Percentiles rank a stretch among this genome's conserved stretches.
phyloP scores from a whole-genome alignment of 2,888 invertebrate species.

The Philonicus albiceps region DNA sequence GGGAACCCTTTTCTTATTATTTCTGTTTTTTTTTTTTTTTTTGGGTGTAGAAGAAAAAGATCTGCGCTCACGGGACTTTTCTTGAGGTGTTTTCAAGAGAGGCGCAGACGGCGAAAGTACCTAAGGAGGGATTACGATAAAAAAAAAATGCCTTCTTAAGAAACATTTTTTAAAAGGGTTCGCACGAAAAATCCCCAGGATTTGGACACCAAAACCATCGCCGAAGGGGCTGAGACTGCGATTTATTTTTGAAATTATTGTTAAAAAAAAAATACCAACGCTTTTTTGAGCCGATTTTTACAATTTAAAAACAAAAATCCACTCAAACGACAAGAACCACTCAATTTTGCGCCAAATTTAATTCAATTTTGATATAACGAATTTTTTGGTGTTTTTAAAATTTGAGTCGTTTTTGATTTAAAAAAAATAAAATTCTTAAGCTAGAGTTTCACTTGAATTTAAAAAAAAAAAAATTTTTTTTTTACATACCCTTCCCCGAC shows the following conservation, averaged over 20 bases:
- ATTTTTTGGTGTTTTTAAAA: too few species aligned
- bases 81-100: neutral
- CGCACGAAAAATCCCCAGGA: neutral
- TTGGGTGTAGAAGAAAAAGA: neutral
- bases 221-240: neutral
- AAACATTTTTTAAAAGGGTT: neutral
- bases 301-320: too few species aligned
- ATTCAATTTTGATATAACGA: too few species aligned
- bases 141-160: neutral
- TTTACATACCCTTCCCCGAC: too few species aligned
- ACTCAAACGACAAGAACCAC: too few species aligned
- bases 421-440: neutral
- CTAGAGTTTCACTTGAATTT: neutral
- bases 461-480: neutral
- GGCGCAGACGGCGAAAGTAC: neutral
- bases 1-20: neutral
- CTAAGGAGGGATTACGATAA: neutral
- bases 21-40: neutral
- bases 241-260: neutral
- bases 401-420: neutral
- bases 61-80: neutral
- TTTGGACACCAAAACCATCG: neutral
- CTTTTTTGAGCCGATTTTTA: too few species aligned
- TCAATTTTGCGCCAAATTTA: too few species aligned
- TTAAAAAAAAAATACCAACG: too few species aligned